Conservation (phyloP, 2,888 invertebrate genomes). For the Synergus umbraculus region DNA sequence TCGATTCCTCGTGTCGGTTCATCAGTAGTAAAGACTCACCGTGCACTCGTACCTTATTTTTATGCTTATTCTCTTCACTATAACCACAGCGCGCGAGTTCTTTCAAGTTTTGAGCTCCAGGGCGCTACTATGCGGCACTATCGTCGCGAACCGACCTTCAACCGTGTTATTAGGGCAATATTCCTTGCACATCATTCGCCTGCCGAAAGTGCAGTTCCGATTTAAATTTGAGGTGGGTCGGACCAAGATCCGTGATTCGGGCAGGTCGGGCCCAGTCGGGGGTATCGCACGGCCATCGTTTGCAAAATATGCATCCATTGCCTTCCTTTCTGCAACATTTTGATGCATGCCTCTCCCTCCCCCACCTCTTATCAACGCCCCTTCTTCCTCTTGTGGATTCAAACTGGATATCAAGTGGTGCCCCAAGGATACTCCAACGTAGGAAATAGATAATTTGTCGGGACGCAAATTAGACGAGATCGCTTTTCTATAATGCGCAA, state of each 20-base stretch:
- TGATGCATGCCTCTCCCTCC: constrained; percentile 17
- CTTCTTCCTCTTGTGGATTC: constrained; percentile 43
- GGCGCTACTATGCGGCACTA: background rate
- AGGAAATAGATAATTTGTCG: constrained; percentile 57
- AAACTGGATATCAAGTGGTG: constrained; percentile 56
- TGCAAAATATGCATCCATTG: constrained; percentile 49
- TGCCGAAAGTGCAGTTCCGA: constrained; percentile 10
- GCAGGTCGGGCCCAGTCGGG: constrained; percentile 50
- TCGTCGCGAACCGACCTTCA: constrained; percentile 25
- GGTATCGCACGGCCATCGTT: constrained; percentile 48
- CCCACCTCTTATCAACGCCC: constrained; percentile 36
- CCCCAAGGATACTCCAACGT: constrained; percentile 54
- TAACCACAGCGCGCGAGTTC: background rate
- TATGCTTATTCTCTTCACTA: background rate
- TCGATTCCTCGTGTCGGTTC: constrained; percentile 44
- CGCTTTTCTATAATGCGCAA: constrained; percentile 14
- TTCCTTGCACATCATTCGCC: background rate
- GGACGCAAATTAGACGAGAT: constrained; percentile 6
- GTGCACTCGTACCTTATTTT: constrained; percentile 4
- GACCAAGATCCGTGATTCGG: constrained; percentile 44
- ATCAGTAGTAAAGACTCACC: background rate
- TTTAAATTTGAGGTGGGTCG: constrained; percentile 43
- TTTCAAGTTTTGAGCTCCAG: background rate
- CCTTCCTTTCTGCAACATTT: constrained; percentile 48
- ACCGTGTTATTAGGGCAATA: constrained; percentile 24